Base-by-base conservation (phyloP, 2,888 invertebrate species). In the Danaus chrysippus region DNA sequence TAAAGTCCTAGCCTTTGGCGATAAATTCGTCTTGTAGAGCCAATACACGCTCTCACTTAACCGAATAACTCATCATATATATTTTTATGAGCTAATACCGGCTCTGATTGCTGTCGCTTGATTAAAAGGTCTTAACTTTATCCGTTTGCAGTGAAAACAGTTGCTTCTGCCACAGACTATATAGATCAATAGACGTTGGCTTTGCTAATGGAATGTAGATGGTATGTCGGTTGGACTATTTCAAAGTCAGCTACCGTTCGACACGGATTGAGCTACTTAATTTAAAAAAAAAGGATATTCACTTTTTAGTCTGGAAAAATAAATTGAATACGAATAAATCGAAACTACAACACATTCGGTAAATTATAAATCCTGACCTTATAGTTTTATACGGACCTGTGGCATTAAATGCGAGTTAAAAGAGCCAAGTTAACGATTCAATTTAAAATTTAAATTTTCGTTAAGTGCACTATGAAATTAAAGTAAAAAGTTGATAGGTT, bases 201-300 rank as follows among this genome's bases (percentile, higher is more conserved):
- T 5, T 13, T 52, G 44, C 42, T 78, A 78, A 77, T 73, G 75
- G 76, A 79, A 82, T 80, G 76, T 70, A 75, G 75, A 17, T 49
- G 49, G 49, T 17, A 49, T 49, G 49, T 49, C 46, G n/a, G 46
- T n/a, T 17, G 17, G 49, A 49, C 75, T 76, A 73, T 74, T 76
- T 76, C 69, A 70, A 68, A 73, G 74, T 75, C 75, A 75, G 78
- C 79, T 77, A 76, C 78, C 74, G 79, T 77, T 79, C 68, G 73
- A 73, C 73, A 74, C 71, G 72, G 73, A 71, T 73, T 71, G 71
- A 74, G 72, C 71, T 66, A 75, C 71, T 81, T 74, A 76, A 55
- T 64, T 62, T 56, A 61, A 62, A 66, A 62, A 58, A 59, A 53
- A 56, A 57, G 42, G 58, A 53, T 57, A 42, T 59, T 56, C 42